Conservation (phyloP, 2,888 invertebrate genomes). For the Rhaphigaster nebulosa region DNA sequence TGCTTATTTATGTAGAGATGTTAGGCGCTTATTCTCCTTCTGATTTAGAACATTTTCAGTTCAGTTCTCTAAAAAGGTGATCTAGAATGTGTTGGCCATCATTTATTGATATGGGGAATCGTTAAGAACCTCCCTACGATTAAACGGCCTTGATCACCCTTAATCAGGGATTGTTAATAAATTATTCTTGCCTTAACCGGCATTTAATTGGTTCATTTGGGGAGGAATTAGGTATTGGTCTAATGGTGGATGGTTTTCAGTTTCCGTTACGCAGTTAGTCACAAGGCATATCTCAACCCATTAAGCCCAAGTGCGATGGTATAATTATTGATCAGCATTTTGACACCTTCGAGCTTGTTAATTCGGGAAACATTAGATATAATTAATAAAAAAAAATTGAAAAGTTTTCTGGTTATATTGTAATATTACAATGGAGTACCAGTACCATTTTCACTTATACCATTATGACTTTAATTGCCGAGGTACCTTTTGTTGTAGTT, state of each 20-base stretch:
- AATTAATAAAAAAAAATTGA: not conserved
- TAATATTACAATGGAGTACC: not conserved
- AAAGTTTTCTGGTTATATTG: not conserved
- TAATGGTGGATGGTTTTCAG: not conserved
- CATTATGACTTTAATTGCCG: not conserved
- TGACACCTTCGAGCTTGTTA: not conserved
- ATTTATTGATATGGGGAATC: not conserved
- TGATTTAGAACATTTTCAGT: too few relatives aligned
- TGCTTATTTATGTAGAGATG: too few relatives aligned
- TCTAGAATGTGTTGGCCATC: not conserved
- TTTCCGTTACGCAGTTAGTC: not conserved
- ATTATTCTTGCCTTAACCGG: not conserved
- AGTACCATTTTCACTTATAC: not conserved
- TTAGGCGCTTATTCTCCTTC: too few relatives aligned
- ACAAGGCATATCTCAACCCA: not conserved
- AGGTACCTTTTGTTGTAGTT: not conserved
- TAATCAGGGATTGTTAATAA: not conserved
- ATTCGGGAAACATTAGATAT: not conserved
- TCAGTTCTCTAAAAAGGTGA: not conserved
- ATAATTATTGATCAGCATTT: not conserved
- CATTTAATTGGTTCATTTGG: not conserved
- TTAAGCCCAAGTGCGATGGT: not conserved
- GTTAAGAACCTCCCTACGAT: not conserved
- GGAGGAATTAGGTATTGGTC: not conserved
- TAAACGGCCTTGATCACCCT: not conserved